Conservation (phyloP, 2,113 vertebrate genomes). For the Lophura nycthemera region DNA sequence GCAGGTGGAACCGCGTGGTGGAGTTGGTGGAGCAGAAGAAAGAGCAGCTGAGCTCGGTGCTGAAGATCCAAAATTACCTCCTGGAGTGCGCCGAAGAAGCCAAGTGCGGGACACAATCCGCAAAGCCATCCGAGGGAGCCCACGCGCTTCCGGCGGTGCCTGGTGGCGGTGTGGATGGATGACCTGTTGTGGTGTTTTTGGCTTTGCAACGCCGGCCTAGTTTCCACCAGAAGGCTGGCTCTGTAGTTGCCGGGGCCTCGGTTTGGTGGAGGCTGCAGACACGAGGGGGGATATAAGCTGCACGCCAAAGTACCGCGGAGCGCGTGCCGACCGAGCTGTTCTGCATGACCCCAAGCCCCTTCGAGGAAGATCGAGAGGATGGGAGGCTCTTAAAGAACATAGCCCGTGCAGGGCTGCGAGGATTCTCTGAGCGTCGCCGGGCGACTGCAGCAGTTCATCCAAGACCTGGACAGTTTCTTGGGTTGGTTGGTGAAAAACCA, state of each 20-base stretch:
- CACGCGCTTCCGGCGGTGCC: conserved; percentile 80
- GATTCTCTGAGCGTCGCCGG: conserved; percentile 88
- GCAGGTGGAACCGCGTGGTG: conserved; percentile 96
- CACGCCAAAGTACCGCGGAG: too few relatives aligned
- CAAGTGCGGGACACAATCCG: conserved; percentile 92
- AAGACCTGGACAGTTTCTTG: conserved; percentile 92
- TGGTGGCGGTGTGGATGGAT: too few relatives aligned
- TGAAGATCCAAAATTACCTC: conserved; percentile 93
- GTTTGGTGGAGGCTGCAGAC: too few relatives aligned
- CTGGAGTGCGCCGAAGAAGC: conserved; percentile 89
- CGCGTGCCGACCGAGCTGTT: conserved; percentile 82
- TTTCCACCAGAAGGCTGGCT: too few relatives aligned
- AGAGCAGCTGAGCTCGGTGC: conserved; percentile 82
- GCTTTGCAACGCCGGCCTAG: conserved; percentile 89
- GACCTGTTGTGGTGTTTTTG: too few relatives aligned
- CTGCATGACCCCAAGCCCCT: too few relatives aligned
- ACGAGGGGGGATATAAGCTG: too few relatives aligned
- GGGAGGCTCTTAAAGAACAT: conserved; percentile 90
- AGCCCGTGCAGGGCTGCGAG: conserved; percentile 91
- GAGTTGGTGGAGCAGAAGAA: conserved; percentile 93
- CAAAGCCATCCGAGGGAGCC: conserved; percentile 89
- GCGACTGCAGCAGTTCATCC: conserved; percentile 88
- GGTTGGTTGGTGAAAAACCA: conserved; percentile 93
- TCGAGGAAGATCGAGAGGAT: too few relatives aligned
- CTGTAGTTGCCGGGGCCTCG: too few relatives aligned